Evolutionary conservation across 2,888 invertebrate species (phyloP), one percentile per base, ranked within the genome.

Genomic region (Microctonus hyperodae): DNA sequence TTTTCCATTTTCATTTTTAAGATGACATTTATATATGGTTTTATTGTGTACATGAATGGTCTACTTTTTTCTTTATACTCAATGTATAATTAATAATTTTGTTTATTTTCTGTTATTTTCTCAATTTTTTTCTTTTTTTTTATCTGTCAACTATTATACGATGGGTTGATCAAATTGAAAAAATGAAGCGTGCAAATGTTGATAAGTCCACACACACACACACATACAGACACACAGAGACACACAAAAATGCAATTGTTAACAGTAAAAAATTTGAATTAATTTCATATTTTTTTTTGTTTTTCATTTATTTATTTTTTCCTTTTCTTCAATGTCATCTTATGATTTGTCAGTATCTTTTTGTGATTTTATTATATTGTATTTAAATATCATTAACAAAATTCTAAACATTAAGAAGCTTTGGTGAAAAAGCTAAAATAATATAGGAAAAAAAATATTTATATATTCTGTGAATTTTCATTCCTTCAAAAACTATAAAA

Each of bases 251-350:
- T 13, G 50, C 11, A 50, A 50, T 23, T 25, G 16, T 50, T n/a
- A 50, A 31, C 28, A 33, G 61, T 61, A 51, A 23, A 61, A 61
- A 61, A 61, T 50, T 61, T 61, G 23, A 48, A 44, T 40, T 44
- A 59, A n/a, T 50, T 11, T 44, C 20, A 13, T 44, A n/a, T n/a
- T n/a, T n/a, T n/a, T n/a, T n/a, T n/a, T 44, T 51, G 20, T 11
- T 51, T 20, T 4, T 44, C 11, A n/a, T 37, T n/a, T n/a, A 37
- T 37, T 0, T n/a, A n/a, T n/a, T n/a, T n/a, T n/a, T n/a, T n/a
- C n/a, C n/a, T n/a, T n/a, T n/a, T n/a, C n/a, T n/a, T n/a, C n/a
- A 44, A 6, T 44, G 44, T 44, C 44, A 16, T 44, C 44, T 20
- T 9, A 37, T 58, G 57, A 58, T 37, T 58, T 58, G 57, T 58